Conservation (phyloP, 2,113 vertebrate genomes). For the Gnathonemus longibarbis region DNA sequence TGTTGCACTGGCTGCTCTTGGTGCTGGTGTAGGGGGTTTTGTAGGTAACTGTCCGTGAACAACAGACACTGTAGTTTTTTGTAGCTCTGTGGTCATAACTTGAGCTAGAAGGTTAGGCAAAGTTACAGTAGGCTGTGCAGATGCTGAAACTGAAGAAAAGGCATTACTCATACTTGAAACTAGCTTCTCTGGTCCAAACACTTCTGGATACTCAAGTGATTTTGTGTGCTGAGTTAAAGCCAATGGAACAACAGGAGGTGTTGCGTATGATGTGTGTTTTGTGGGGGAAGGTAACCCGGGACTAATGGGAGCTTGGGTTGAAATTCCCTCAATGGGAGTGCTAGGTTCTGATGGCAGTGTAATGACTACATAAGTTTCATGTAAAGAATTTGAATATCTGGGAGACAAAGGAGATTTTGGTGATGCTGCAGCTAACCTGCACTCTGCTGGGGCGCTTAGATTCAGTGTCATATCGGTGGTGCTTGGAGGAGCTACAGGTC, state of each 20-base stretch:
- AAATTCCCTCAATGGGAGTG: constrained; percentile 79
- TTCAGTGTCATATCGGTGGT: constrained; percentile 71
- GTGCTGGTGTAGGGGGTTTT: constrained; percentile 48
- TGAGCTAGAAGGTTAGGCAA: constrained; percentile 62
- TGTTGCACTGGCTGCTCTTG: constrained; percentile 45
- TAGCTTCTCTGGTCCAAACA: constrained; percentile 62
- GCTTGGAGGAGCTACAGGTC: constrained; percentile 62
- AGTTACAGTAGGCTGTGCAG: constrained; percentile 53
- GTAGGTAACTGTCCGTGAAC: constrained; percentile 62
- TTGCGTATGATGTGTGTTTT: constrained; percentile 56
- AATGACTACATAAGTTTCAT: constrained; percentile 94
- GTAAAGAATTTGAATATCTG: constrained; percentile 74
- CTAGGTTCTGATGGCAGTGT: constrained; percentile 93
- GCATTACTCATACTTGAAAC: constrained; percentile 66
- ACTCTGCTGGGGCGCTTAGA: constrained; percentile 75
- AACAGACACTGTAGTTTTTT: constrained; percentile 68
- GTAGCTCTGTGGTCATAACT: constrained; percentile 65
- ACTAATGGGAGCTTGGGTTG: constrained; percentile 69
- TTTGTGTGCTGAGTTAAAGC: constrained; percentile 53
- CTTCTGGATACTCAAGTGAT: constrained; percentile 65
- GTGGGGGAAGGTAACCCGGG: constrained; percentile 62
- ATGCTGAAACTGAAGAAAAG: constrained; percentile 63
- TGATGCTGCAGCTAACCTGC: constrained; percentile 63
- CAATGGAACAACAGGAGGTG: constrained; percentile 47
- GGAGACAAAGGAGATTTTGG: constrained; percentile 82